phyloP scores from a whole-genome alignment of 2,797 vertebrate species.

The Myiotriccus ornatus region DNA sequence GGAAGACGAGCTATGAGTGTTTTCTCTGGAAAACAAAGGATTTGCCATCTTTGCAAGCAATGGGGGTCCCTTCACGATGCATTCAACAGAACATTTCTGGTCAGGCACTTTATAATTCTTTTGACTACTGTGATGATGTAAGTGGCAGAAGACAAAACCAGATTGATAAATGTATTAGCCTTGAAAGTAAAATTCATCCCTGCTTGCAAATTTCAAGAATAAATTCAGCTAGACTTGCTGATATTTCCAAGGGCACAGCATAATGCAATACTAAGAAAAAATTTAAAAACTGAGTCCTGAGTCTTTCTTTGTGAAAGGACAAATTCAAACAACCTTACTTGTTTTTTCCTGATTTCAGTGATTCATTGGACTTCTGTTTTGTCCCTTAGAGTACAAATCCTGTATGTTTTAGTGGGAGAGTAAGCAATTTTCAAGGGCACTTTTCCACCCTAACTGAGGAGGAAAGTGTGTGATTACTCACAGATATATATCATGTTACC shows the following conservation, averaged over 20 bases:
- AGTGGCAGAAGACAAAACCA: background rate
- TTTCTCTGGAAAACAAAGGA: background rate
- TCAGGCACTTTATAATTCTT: background rate
- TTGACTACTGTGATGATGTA: background rate
- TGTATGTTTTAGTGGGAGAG: slow-evolving; percentile 11
- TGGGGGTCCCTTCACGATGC: background rate
- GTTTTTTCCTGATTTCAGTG: slow-evolving; percentile 13
- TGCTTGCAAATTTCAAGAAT: background rate
- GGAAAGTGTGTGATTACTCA: slow-evolving; percentile 8
- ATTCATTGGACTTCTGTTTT: slow-evolving; percentile 49
- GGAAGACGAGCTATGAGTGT: background rate
- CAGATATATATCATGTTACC: slow-evolving; percentile 34
- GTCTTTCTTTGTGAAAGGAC: background rate
- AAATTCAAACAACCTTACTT: background rate
- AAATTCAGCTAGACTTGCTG: background rate
- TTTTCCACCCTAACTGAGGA: background rate
- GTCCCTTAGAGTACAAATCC: slow-evolving; percentile 35
- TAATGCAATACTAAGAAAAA: background rate
- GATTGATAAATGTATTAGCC: background rate
- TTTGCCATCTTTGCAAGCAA: background rate
- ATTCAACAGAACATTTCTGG: background rate
- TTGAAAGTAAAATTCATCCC: background rate
- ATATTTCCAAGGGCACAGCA: background rate
- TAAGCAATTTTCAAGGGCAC: slow-evolving; percentile 49
- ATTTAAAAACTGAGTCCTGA: background rate